A percentile compares a stretch with the other conserved stretches of the same genome.
Conservation (phyloP, 1,140 invertebrate genomes). For the Drosophila littoralis region DNA sequence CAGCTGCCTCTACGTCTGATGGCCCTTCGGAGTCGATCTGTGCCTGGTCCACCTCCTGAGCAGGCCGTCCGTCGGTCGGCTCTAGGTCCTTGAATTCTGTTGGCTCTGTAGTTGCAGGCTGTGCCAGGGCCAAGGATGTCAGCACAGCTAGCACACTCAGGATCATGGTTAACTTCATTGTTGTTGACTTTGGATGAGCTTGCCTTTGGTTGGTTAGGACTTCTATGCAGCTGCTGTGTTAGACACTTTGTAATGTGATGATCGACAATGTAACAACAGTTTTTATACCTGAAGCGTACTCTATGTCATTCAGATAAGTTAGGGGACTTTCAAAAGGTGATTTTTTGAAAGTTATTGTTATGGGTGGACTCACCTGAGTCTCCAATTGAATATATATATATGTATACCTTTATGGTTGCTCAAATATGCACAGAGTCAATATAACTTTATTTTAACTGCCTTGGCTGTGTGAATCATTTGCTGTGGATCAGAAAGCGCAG, state of each 20-base stretch:
- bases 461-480: neutral
- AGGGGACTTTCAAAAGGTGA: constrained; percentile 10
- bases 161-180: constrained; percentile 7
- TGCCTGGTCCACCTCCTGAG: neutral
- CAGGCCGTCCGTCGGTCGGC: neutral
- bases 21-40: neutral
- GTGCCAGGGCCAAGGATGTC: neutral
- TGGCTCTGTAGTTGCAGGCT: neutral
- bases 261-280: neutral
- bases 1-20: constrained; percentile 1
- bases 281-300: constrained; percentile 4
- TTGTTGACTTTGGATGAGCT: neutral
- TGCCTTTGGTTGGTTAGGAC: neutral
- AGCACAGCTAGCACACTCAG: neutral
- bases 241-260: neutral
- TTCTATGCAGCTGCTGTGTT: neutral
- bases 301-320: neutral
- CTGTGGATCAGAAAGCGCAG: neutral
- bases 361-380: neutral
- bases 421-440: constrained; percentile 6
- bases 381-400: too few species aligned
- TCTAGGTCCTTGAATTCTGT: neutral
- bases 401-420: constrained; percentile 1
- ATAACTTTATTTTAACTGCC: neutral
- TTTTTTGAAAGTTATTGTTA: neutral